Base-by-base conservation (phyloP, 2,888 invertebrate species). In the Dasysyrphus tricinctus region DNA sequence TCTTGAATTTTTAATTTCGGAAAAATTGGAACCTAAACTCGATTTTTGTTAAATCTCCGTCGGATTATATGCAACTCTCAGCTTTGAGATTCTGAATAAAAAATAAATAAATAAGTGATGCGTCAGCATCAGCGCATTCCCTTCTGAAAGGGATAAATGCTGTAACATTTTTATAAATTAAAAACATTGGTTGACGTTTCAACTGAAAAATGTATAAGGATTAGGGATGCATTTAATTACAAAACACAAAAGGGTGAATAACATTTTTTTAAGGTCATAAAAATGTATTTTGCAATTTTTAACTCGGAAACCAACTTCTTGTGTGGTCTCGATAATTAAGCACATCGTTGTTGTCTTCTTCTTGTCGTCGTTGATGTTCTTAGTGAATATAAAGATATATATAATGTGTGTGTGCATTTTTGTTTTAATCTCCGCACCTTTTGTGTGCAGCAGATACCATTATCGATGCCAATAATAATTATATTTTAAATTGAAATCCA, bases 381-480 rank as follows among this genome's bases (percentile, higher is more conserved):
- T 16, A 44, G 49, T 63, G 44, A 24, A 14, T 24, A 24, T 24
- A 24, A 2, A 24, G 24, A 24, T 24, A 24, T 24, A 24, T 24
- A 24, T 61, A n/a, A 1, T 78, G 24, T 24, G 24, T 24, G 24
- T 24, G 3, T 24, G 24, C 3, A 3, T 24, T 24, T 24, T 39
- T 29, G 34, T 44, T 37, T 59, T 56, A 80, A 14, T 70, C 44
- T 80, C 69, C 76, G 67, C 80, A 76, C 76, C 80, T 77, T 72
- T 81, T 67, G 77, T 82, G 39, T 69, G 54, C 51, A 67, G 34
- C 2, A 24, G 6, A 3, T 9, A 70, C 59, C 24, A 24, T 37
- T 34, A 37, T 69, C 80, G 77, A 74, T 81, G 65, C 73, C 42
- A 74, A 56, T 69, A 73, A 85, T 85, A 85, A 80, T 80, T 80